Base-by-base conservation (phyloP, 2,797 vertebrate genomes). In the Vultur gryphus region DNA sequence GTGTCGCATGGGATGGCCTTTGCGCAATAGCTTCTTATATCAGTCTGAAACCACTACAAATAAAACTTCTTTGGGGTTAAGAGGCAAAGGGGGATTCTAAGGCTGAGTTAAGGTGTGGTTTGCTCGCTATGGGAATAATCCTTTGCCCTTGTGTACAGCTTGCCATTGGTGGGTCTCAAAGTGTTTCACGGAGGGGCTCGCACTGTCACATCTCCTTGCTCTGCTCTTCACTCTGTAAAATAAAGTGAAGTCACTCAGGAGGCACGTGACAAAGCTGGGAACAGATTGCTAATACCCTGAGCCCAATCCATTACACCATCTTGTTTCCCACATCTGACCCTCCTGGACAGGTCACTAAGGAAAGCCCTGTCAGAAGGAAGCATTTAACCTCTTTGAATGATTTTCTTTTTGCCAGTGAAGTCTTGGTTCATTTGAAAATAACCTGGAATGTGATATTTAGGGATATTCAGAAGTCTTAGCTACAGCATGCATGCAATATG, bases 21-120 rank as follows among this genome's bases (percentile, higher is more conserved):
- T 80, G 35, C 0, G 0, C 49, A 51, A 2, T 19, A n/a, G 23
- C 58, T 80, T 44, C 55, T 51, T 64, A 2, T 7, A 4, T 10
- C n/a, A 14, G 5, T 35, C 59, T 71, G 59, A 83, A 94, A 71
- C 11, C 16, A 20, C 61, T 77, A 9, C 51, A 77, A 20, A 35
- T 67, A 43, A 82, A 88, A 52, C 28, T 58, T 85, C 16, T 0
- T 65, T 55, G 8, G n/a, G 26, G 20, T 51, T 93, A 35, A 93
- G 44, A 88, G 49, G 19, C 9, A 26, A 59, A 83, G 37, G 15
- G 35, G n/a, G 33, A 37, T 49, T 88, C 29, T 55, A 26, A 64
- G 35, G 57, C 43, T 57, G 62, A 76, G 10, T 37, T 73, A 16
- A 46, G 44, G n/a, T 61, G 48, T 13, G 4, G 9, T 73, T 92